phyloP scores from a whole-genome alignment of 2,888 invertebrate genomes.

The Erynnis tages region DNA sequence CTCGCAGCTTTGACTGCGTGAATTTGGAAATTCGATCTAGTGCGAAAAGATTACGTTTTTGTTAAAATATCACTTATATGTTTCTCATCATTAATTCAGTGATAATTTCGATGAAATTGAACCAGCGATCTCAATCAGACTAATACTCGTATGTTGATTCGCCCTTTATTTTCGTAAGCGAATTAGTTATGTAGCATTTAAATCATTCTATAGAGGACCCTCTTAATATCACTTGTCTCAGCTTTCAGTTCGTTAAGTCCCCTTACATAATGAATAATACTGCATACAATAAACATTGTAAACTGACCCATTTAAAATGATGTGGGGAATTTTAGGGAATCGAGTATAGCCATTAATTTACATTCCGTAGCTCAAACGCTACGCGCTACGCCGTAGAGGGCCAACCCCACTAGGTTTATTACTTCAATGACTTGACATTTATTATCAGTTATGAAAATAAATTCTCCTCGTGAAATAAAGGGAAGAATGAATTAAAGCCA shows the following conservation, averaged over 20 bases:
- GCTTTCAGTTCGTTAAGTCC: not conserved
- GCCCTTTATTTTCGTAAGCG: too few species aligned
- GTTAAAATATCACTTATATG: too few species aligned
- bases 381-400: slow-evolving; percentile 40
- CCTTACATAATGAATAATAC: not conserved
- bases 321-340: slow-evolving; percentile 8
- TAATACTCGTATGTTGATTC: too few species aligned
- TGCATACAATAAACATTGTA: not conserved
- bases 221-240: too few species aligned
- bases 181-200: too few species aligned
- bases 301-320: slow-evolving; percentile 13
- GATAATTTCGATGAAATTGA: too few species aligned
- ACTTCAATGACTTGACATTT: slow-evolving; percentile 72
- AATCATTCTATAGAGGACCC: too few species aligned
- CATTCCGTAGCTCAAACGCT: slow-evolving; percentile 31
- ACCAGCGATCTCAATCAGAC: too few species aligned
- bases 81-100: too few species aligned
- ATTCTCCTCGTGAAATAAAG: slow-evolving; percentile 60
- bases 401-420: slow-evolving; percentile 61
- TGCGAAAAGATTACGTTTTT: too few species aligned
- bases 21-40: too few species aligned
- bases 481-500: slow-evolving; percentile 60
- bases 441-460: slow-evolving; percentile 75
- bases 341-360: slow-evolving; percentile 13
- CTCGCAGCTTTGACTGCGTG: too few species aligned